phyloP scores from a whole-genome alignment of 1,140 invertebrate genomes.

The Calephelis virginiensis region DNA sequence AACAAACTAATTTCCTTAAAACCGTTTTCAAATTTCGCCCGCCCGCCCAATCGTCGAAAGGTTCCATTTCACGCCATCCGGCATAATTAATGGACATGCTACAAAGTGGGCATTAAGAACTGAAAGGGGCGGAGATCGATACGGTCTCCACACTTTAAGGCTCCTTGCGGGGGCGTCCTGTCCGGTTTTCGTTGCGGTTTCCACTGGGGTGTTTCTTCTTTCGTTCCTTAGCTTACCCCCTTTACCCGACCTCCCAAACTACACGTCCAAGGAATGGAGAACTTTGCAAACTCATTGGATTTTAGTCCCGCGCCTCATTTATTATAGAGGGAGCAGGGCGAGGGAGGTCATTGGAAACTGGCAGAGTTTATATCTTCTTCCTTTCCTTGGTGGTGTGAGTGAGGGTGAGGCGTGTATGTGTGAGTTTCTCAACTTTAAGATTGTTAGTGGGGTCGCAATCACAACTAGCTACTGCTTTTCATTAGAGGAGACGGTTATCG shows the following conservation, averaged over 20 bases:
- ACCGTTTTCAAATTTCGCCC: constrained; percentile 48
- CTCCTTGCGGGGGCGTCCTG: constrained; percentile 56
- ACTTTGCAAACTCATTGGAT: constrained; percentile 44
- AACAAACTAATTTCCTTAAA: constrained; percentile 50
- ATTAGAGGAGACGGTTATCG: constrained; percentile 70
- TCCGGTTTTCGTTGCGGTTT: constrained; percentile 53
- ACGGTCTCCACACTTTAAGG: constrained; percentile 60
- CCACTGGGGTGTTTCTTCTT: constrained; percentile 61
- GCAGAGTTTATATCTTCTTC: constrained; percentile 62
- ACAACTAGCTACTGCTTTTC: constrained; percentile 68
- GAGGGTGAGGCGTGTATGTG: constrained; percentile 43
- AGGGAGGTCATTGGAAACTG: constrained; percentile 41
- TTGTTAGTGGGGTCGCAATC: constrained; percentile 73
- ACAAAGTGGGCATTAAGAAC: constrained; percentile 70
- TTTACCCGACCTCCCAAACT: constrained; percentile 25
- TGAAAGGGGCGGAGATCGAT: constrained; percentile 60
- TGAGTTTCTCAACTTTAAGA: constrained; percentile 70
- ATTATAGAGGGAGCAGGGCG: constrained; percentile 32
- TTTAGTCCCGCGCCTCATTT: constrained; percentile 29
- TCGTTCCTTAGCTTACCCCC: constrained; percentile 57
- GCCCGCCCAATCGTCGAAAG: constrained; percentile 48
- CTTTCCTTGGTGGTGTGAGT: constrained; percentile 61
- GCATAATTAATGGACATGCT: constrained; percentile 70
- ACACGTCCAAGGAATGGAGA: constrained; percentile 45
- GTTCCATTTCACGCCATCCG: constrained; percentile 55